Conservation (phyloP, 1,140 invertebrate species). For the Drosophila albomicans region DNA sequence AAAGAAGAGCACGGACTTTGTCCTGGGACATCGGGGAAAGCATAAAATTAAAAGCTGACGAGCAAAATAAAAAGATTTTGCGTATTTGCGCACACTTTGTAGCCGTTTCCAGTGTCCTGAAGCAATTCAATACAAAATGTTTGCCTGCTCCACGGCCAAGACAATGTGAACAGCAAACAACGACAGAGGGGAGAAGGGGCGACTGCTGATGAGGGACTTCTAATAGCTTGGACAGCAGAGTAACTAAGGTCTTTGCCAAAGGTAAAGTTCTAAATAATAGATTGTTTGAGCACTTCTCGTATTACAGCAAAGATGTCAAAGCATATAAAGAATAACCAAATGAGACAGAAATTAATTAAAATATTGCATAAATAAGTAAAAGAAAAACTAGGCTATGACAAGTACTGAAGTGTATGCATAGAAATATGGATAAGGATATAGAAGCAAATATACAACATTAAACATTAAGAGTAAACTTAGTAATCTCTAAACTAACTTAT, state of each 20-base stretch:
- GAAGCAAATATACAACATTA: no score
- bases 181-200: neutral
- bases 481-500: no score
- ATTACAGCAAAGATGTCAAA: neutral
- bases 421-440: no score
- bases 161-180: constrained; percentile 48
- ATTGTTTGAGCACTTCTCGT: neutral
- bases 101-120: constrained; percentile 39
- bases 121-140: constrained; percentile 49
- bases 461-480: no score
- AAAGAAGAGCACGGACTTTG: constrained; percentile 28
- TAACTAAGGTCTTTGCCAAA: constrained; percentile 8
- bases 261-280: constrained; percentile 6
- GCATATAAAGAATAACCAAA: neutral
- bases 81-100: constrained; percentile 73
- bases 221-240: constrained; percentile 21
- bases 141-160: constrained; percentile 28
- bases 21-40: constrained; percentile 45
- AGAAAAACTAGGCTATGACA: neutral
- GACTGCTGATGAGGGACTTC: constrained; percentile 12
- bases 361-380: neutral
- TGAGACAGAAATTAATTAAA: neutral
- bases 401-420: neutral
- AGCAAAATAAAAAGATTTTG: constrained; percentile 83
- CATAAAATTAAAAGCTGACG: constrained; percentile 85